A percentile compares a stretch with the other conserved stretches of the same genome.
Conservation (phyloP, 2,888 invertebrate genomes). For the Eudasyphora cyanicolor region DNA sequence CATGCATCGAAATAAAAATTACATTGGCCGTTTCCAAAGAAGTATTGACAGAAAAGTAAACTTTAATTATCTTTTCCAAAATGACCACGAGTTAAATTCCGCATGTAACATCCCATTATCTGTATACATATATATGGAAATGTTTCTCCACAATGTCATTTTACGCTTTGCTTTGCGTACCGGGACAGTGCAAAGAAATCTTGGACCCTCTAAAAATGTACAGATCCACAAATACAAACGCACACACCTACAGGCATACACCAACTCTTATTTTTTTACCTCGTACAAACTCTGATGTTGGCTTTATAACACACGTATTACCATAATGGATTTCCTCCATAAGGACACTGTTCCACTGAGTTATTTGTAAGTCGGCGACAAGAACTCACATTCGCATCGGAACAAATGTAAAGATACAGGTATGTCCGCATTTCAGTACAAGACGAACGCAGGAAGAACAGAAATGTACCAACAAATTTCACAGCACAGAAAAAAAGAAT, state of each 20-base stretch:
- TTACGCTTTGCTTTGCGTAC: conserved; percentile 29
- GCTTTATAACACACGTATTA: conserved; percentile 51
- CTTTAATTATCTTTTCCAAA: too few relatives aligned
- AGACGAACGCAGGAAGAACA: neutral
- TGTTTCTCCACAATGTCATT: conserved; percentile 16
- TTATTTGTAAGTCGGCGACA: conserved; percentile 11
- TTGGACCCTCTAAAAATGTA: neutral
- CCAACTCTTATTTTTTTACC: neutral
- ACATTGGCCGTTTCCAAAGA: too few relatives aligned
- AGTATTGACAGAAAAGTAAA: too few relatives aligned
- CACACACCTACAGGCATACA: neutral
- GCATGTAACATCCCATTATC: too few relatives aligned
- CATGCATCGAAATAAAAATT: too few relatives aligned
- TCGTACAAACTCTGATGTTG: conserved; percentile 22
- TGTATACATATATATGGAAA: too few relatives aligned
- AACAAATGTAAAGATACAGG: neutral
- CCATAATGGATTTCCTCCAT: conserved; percentile 59
- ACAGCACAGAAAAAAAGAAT: conserved; percentile 31
- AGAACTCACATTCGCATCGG: neutral
- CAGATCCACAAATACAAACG: neutral
- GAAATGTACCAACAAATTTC: conserved; percentile 11
- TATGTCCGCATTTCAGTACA: neutral
- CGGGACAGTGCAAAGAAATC: conserved; percentile 6
- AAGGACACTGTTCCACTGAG: conserved; percentile 54
- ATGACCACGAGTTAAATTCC: too few relatives aligned